These are phyloP conservation scores for Leptogaster cylindrica DNA, from an alignment of 2,888 invertebrate species.

Conservation along the genomic window DNA sequence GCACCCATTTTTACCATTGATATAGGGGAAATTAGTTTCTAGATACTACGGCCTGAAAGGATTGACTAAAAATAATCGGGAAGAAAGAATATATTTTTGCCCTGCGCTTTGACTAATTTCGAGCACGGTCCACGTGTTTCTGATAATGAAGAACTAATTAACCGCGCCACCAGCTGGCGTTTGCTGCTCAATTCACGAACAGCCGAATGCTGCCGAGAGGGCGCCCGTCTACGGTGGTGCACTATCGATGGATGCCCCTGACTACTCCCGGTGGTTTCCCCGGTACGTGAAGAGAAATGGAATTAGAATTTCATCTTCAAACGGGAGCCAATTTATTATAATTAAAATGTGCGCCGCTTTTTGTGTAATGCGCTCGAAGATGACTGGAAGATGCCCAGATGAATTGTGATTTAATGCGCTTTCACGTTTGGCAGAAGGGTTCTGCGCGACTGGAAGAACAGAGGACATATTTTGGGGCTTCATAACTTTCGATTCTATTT, in stretches of 20 bases:
- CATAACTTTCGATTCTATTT: no score
- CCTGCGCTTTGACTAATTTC: slow-evolving; percentile 2
- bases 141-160: slow-evolving; percentile 59
- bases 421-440: slow-evolving; percentile 42
- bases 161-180: slow-evolving; percentile 41
- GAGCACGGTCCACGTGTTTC: slow-evolving; percentile 58
- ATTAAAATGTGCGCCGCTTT: slow-evolving; percentile 41
- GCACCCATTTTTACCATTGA: not conserved
- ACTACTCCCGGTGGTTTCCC: not conserved
- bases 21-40: not conserved
- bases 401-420: slow-evolving; percentile 36
- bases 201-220: not conserved
- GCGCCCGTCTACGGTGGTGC: no score
- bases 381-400: not conserved
- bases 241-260: not conserved
- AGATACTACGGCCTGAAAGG: not conserved
- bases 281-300: not conserved
- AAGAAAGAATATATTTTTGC: no score
- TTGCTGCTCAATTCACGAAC: slow-evolving; percentile 32
- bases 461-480: no score
- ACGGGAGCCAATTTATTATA: slow-evolving; percentile 42
- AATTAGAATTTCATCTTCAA: slow-evolving; percentile 39
- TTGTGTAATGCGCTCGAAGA: slow-evolving; percentile 12
- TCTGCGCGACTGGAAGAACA: no score
- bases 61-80: slow-evolving; percentile 13